phyloP scores from a whole-genome alignment of 2,888 invertebrate genomes.

The Hirtodrosophila alboralis region DNA sequence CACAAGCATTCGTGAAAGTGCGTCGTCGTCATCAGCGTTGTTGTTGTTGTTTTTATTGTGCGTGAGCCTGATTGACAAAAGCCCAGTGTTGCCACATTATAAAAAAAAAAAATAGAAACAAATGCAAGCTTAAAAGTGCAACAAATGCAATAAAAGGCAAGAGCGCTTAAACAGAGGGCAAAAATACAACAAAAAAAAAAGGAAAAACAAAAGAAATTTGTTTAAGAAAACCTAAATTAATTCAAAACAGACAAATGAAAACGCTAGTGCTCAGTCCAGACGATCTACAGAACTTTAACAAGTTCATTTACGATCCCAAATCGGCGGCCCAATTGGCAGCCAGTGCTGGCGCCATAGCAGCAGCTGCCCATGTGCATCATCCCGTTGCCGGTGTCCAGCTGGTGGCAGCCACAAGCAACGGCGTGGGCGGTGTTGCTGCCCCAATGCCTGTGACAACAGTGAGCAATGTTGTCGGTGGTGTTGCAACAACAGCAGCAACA shows the following conservation, averaged over 20 bases:
- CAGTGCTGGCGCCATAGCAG: conserved; percentile 69
- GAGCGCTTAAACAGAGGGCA: conserved; percentile 1
- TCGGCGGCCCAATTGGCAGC: conserved; percentile 71
- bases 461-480: conserved; percentile 23
- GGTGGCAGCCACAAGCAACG: too few species aligned
- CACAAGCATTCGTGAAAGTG: conserved; percentile 60
- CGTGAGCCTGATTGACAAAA: conserved; percentile 33
- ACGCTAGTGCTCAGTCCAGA: conserved; percentile 79
- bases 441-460: conserved; percentile 40
- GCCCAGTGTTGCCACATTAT: conserved; percentile 40
- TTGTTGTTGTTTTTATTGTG: conserved; percentile 18
- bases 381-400: conserved; percentile 56
- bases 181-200: too few species aligned
- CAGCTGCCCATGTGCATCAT: conserved; percentile 64
- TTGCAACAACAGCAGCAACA: conserved; percentile 9
- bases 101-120: neutral
- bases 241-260: conserved; percentile 82
- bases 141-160: conserved; percentile 10
- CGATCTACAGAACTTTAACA: conserved; percentile 81
- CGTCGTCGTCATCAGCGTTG: conserved; percentile 41
- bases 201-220: neutral
- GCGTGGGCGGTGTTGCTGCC: conserved; percentile 5
- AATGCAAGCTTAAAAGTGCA: conserved; percentile 33
- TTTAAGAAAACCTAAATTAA: conserved; percentile 2
- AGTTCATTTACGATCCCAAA: conserved; percentile 80